phyloP scores from a whole-genome alignment of 2,888 invertebrate species.

The Eustalomyia histrio region DNA sequence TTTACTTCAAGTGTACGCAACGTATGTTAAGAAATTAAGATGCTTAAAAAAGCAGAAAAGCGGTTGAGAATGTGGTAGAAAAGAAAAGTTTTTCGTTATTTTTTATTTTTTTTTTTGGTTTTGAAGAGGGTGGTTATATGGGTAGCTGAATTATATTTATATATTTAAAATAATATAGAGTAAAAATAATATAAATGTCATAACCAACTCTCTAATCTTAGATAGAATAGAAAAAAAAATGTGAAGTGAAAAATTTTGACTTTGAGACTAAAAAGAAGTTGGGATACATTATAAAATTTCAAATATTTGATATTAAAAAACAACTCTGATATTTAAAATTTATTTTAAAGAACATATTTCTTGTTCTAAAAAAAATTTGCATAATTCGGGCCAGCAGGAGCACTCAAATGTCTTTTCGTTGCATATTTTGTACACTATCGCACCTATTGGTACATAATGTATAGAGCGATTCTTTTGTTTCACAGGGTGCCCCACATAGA shows the following conservation, averaged over 20 bases:
- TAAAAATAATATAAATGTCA: constrained; percentile 1
- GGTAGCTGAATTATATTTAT: neutral
- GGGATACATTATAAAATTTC: too few species aligned
- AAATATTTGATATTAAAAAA: too few species aligned
- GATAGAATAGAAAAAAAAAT: neutral
- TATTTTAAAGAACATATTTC: too few species aligned
- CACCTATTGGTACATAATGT: too few species aligned
- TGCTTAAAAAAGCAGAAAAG: constrained; percentile 11
- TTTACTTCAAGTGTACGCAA: neutral
- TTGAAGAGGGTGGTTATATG: neutral
- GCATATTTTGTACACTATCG: too few species aligned
- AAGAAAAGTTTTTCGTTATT: neutral
- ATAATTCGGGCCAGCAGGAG: too few species aligned
- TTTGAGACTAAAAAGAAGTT: neutral
- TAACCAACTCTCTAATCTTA: neutral
- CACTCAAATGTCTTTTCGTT: too few species aligned
- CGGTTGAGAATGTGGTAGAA: neutral
- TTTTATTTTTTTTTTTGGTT: neutral
- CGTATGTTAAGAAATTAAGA: neutral
- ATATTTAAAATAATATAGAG: neutral
- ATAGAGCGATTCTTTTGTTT: too few species aligned
- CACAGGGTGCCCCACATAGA: too few species aligned
- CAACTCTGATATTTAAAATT: too few species aligned
- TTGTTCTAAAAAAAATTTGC: too few species aligned
- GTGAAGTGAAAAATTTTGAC: too few species aligned